Conservation (phyloP, 2,888 invertebrate genomes). For the Prenolepis imparis region DNA sequence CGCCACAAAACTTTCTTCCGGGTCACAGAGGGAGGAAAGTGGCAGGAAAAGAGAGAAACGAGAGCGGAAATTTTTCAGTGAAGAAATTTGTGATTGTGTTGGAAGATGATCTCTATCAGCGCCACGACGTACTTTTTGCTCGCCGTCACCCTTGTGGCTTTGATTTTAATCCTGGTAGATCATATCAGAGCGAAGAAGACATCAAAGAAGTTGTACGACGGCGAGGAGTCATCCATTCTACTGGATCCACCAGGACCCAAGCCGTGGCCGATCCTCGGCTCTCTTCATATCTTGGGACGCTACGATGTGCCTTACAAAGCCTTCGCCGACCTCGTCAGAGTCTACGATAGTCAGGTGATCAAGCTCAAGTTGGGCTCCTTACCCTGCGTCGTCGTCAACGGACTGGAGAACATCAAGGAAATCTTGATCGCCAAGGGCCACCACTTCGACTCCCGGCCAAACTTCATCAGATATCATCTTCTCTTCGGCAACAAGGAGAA, state of each 20-base stretch:
- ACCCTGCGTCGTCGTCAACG: slow-evolving; percentile 88
- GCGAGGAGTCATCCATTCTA: slow-evolving; percentile 61
- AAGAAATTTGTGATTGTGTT: slow-evolving; percentile 59
- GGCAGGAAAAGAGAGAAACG: background rate
- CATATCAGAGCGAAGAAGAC: slow-evolving; percentile 69
- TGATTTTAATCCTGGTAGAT: slow-evolving; percentile 78
- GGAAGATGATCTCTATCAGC: slow-evolving; percentile 74
- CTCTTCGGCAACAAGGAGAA: slow-evolving; percentile 90
- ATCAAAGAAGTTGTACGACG: slow-evolving; percentile 66
- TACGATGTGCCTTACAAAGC: slow-evolving; percentile 89
- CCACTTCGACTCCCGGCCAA: slow-evolving; percentile 89
- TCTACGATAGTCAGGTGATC: slow-evolving; percentile 87
- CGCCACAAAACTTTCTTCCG: background rate
- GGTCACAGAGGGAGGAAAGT: background rate
- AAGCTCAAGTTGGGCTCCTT: slow-evolving; percentile 88
- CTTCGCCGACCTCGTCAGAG: slow-evolving; percentile 87
- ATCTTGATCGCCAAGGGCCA: slow-evolving; percentile 88
- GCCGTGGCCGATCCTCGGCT: slow-evolving; percentile 88
- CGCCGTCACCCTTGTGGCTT: slow-evolving; percentile 72
- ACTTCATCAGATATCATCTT: slow-evolving; percentile 89
- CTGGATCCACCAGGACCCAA: slow-evolving; percentile 87
- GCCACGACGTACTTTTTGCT: slow-evolving; percentile 80
- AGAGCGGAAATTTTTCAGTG: background rate
- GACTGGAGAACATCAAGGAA: slow-evolving; percentile 88
- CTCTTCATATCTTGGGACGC: slow-evolving; percentile 87